Percentiles rank a stretch among this genome's conserved stretches.
Evolutionary conservation across 1,140 invertebrate genomes (phyloP).

Genomic region (Pseudoatta argentina): DNA sequence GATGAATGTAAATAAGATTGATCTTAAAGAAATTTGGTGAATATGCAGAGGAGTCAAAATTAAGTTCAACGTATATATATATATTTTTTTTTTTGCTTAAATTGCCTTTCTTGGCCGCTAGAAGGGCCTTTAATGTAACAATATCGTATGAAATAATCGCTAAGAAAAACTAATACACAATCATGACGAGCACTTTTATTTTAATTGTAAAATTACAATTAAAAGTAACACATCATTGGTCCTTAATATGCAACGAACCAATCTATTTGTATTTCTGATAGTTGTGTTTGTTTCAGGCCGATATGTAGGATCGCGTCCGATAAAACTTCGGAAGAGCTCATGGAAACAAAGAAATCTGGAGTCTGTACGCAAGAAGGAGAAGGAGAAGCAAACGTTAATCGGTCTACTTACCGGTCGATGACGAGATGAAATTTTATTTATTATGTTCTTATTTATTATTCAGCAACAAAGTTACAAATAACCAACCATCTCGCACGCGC

Average conservation of each 20-base stretch:
- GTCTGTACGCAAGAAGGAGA: slow-evolving; percentile 97
- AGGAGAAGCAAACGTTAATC: slow-evolving; percentile 93
- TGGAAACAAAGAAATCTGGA: slow-evolving; percentile 98
- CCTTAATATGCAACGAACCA: not conserved
- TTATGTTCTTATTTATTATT: not conserved
- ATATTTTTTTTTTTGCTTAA: too few species aligned
- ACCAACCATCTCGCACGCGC: not conserved
- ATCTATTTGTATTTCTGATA: not conserved
- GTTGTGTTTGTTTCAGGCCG: slow-evolving; percentile 88
- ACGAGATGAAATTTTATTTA: slow-evolving; percentile 54
- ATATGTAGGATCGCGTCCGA: slow-evolving; percentile 99
- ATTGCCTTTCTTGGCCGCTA: too few species aligned
- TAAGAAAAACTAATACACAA: too few species aligned
- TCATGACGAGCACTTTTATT: not conserved
- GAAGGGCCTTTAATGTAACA: too few species aligned
- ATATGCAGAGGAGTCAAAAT: too few species aligned
- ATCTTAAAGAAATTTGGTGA: too few species aligned
- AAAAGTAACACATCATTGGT: not conserved
- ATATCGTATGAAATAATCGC: too few species aligned
- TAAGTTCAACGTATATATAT: too few species aligned
- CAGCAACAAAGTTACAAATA: not conserved
- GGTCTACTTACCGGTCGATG: slow-evolving; percentile 89
- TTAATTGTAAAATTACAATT: not conserved
- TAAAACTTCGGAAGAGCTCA: slow-evolving; percentile 98
- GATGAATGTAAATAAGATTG: too few species aligned